Evolutionary conservation across 1,140 invertebrate species (phyloP), one percentile per base, ranked within the genome.

Genomic region (Bombus sibiricus): DNA sequence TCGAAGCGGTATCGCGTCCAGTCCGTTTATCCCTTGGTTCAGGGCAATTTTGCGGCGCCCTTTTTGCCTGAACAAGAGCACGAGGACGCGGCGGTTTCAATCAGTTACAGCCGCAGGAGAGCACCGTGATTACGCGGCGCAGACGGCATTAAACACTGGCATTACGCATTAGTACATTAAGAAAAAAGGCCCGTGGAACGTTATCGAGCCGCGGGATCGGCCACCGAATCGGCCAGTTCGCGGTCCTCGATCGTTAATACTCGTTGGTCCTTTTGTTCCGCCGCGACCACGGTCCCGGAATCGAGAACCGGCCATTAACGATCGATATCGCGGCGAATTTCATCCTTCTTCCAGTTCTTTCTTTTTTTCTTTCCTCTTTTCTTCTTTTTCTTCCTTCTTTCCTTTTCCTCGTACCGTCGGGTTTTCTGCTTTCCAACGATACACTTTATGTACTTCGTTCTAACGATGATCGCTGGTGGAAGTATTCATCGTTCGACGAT

Each of bases 131-230:
- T 84, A 84, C 68, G 32, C 68, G 32, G 8, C 68, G 41, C 43
- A n/a, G n/a, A 32, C 53, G n/a, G 39, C 53, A 80, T 72, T 80
- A 85, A 85, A 85, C 77, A 85, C 83, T 80, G 83, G 37, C 83
- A 85, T 85, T 85, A 85, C 83, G 77, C 77, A 85, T 85, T 85
- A 85, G 83, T 85, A 71, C 64, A 69, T 69, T 78, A 83, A 57
- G 12, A 64, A 72, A 79, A 80, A 80, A 80, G 43, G 71, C 13
- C 18, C 15, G 28, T 34, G 68, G 28, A 77, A 32, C 77, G 68
- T 80, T 85, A 85, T 85, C 83, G 83, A 69, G 69, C 13, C 47
- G 18, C 62, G 47, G 34, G 82, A 84, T 84, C 83, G 68, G 77
- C 68, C 83, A 85, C 83, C 83, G 83, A 85, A 85, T 85, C 83